Evolutionary conservation across 2,888 invertebrate genomes (phyloP).

Genomic region (Nomada ruficornis): DNA sequence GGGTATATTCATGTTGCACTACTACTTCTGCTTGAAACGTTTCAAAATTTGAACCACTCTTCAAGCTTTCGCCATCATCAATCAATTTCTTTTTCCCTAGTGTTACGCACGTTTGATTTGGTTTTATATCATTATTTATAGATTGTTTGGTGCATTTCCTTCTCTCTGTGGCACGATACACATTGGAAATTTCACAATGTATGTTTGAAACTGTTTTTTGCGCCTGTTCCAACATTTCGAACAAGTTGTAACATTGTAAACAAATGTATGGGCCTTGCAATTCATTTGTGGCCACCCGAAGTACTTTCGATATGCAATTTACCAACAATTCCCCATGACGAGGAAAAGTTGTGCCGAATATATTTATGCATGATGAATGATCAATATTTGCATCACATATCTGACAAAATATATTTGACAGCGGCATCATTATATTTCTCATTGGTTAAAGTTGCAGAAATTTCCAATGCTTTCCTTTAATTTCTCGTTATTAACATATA

Average conservation of each 20-base stretch:
- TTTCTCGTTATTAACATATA: neutral
- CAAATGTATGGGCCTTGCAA: constrained; percentile 73
- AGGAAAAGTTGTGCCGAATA: constrained; percentile 74
- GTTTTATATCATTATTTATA: constrained; percentile 1
- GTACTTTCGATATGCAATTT: constrained; percentile 70
- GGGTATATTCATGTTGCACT: constrained; percentile 29
- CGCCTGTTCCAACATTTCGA: constrained; percentile 77
- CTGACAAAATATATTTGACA: constrained; percentile 68
- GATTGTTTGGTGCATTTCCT: constrained; percentile 34
- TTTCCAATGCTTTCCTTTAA: neutral
- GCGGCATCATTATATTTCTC: constrained; percentile 39
- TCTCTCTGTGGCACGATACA: constrained; percentile 63
- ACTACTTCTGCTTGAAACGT: neutral
- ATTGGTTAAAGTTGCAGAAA: neutral
- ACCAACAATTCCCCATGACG: constrained; percentile 71
- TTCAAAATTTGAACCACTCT: constrained; percentile 3
- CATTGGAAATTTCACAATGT: constrained; percentile 74
- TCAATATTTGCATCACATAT: constrained; percentile 70
- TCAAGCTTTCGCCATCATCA: neutral
- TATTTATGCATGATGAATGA: constrained; percentile 68
- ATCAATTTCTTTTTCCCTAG: constrained; percentile 22
- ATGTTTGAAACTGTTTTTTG: constrained; percentile 75
- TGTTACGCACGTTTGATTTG: constrained; percentile 4
- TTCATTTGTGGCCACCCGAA: constrained; percentile 63
- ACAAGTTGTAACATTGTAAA: constrained; percentile 75